Evolutionary conservation across 2,797 vertebrate genomes (phyloP).

Genomic region (Ciconia nigra): DNA sequence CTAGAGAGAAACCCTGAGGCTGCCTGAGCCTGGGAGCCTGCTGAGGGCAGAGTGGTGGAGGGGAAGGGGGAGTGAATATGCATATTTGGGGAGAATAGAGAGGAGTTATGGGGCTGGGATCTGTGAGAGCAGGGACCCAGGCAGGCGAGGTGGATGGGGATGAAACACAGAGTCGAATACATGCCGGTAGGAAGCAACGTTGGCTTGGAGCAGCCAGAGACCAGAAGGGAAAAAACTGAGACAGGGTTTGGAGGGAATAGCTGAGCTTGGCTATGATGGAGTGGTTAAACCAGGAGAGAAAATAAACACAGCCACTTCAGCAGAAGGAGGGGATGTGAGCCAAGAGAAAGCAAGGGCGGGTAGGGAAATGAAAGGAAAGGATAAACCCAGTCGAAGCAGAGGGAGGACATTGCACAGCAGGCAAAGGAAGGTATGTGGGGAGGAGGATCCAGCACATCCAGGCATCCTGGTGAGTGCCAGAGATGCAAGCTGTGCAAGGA

Average conservation of each 20-base stretch:
- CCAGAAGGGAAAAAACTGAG: background rate
- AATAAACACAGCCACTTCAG: background rate
- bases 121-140: background rate
- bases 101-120: background rate
- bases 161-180: rapidly evolving
- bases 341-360: too few species aligned
- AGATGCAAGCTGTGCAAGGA: background rate
- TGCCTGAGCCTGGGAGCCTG: background rate
- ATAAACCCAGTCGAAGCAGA: rapidly evolving
- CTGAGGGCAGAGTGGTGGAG: rapidly evolving
- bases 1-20: background rate
- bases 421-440: background rate
- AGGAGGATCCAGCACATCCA: background rate
- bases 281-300: background rate
- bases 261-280: background rate
- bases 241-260: background rate
- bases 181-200: rapidly evolving
- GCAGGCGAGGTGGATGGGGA: rapidly evolving
- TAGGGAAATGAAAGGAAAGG: background rate
- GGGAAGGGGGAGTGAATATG: background rate
- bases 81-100: background rate
- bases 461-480: background rate
- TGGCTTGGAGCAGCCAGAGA: background rate
- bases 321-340: background rate
- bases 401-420: background rate